Conservation (phyloP, 2,888 invertebrate species). For the Leptopilina drosophilae region DNA sequence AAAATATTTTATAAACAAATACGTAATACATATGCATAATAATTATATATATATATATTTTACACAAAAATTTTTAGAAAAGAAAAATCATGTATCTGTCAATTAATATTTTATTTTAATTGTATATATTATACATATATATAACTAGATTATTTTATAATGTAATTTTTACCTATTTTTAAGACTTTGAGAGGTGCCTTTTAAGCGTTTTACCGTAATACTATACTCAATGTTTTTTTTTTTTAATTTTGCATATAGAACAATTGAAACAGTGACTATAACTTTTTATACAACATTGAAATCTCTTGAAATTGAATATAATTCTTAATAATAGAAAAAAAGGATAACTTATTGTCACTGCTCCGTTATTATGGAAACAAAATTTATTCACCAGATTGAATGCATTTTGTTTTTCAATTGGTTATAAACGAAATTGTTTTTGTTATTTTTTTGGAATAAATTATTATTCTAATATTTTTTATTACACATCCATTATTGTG, state of each 20-base stretch:
- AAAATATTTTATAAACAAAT: slow-evolving; percentile 36
- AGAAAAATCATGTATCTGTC: slow-evolving; percentile 61
- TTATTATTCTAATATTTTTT: no score
- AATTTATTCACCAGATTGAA: no score
- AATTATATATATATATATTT: slow-evolving; percentile 62
- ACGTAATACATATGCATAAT: slow-evolving; percentile 49
- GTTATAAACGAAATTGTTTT: not conserved
- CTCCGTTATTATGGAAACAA: no score
- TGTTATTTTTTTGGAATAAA: not conserved
- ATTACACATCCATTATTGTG: not conserved
- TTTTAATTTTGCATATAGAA: not conserved
- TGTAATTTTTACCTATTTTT: slow-evolving; percentile 72
- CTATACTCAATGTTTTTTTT: slow-evolving; percentile 25
- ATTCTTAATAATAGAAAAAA: no score
- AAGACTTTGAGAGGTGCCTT: slow-evolving; percentile 74
- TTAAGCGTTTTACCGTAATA: slow-evolving; percentile 42
- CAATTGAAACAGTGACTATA: not conserved
- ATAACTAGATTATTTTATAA: slow-evolving; percentile 69
- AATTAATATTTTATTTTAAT: slow-evolving; percentile 61
- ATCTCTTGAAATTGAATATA: not conserved
- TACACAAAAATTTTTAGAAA: slow-evolving; percentile 59
- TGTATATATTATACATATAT: slow-evolving; percentile 66
- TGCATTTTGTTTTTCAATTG: no score
- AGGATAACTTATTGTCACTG: no score
- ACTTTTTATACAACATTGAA: not conserved